These are phyloP conservation scores for Leptodactylus fuscus DNA, from an alignment of 2,113 vertebrate genomes.

Conservation along the genomic window DNA sequence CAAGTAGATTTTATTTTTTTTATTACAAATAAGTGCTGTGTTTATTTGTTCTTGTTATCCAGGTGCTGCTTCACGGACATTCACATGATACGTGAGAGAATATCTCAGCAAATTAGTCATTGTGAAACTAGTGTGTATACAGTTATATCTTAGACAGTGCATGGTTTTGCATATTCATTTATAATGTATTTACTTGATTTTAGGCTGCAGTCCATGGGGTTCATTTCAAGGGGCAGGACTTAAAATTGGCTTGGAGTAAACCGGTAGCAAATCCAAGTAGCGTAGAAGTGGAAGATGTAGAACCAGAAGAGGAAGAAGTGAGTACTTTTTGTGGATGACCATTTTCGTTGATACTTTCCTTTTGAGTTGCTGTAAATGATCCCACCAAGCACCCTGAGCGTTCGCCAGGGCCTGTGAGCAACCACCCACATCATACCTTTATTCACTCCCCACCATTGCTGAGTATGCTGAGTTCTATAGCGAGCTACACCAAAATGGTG, in stretches of 20 bases:
- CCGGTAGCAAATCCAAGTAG: slow-evolving; percentile 77
- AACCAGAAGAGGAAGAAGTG: slow-evolving; percentile 89
- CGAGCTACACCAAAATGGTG: no score
- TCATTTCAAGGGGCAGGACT: slow-evolving; percentile 87
- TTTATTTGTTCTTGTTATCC: background rate
- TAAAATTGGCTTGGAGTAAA: slow-evolving; percentile 94
- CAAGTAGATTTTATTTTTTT: slow-evolving; percentile 19
- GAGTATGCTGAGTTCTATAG: no score
- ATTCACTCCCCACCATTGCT: no score
- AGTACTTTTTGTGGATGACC: background rate
- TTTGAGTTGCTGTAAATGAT: no score
- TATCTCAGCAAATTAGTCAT: background rate
- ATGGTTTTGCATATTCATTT: background rate
- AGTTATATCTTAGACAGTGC: background rate
- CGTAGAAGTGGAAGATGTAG: slow-evolving; percentile 84
- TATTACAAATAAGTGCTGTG: background rate
- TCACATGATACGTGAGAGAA: background rate
- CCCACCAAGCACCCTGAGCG: no score
- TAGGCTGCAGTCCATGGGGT: slow-evolving; percentile 91
- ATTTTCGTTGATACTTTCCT: background rate
- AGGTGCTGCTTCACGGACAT: background rate
- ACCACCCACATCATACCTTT: no score
- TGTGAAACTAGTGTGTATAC: background rate
- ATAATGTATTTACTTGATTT: slow-evolving; percentile 58
- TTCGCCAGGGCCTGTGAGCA: no score